Evolutionary conservation across 2,113 vertebrate species (phyloP), one percentile per base, ranked within the genome.

Genomic region (Clarias macrocephalus): DNA sequence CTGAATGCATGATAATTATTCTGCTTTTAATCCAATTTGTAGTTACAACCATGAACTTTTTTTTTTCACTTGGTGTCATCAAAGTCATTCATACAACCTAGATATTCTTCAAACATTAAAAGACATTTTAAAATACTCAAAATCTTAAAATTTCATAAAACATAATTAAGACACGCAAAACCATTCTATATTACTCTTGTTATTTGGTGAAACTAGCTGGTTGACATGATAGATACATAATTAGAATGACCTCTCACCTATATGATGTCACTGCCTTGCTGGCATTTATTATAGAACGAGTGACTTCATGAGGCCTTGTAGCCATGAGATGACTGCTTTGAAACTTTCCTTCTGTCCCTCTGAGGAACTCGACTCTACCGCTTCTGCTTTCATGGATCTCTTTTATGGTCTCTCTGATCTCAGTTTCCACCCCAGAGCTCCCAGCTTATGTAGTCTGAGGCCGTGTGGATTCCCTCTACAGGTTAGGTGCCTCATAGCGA

Each of bases 371-470:
- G 73, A 79, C 86, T 82, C 86, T 87, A 68, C 57, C n/a, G 18
- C 86, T 52, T 83, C 80, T 83, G 57, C 80, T 87, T 87, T 83
- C 70, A 37, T 87, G 81, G 72, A 77, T 79, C 60, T 68, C 72
- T 87, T 86, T 87, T 63, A 77, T 65, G 80, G 81, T 30, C 80
- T 75, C 84, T 77, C 66, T 68, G 66, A 85, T 88, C 60, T 83
- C 73, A n/a, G 23, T 81, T 81, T 81, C 57, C 79, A 81, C 30
- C 57, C 56, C 79, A 81, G 79, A 81, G 79, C 57, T 81, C 57
- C 25, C 57, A 81, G 33, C 59, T 13, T 33, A 9, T 59, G 79
- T 62, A 62, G 57, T 42, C 79, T 25, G 79, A 21, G 30, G 57
- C 30, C 9, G 12, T 81, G 30, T 23, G 30, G 30, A 81, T 57